phyloP scores from a whole-genome alignment of 2,113 vertebrate genomes.

The Myotis davidii region DNA sequence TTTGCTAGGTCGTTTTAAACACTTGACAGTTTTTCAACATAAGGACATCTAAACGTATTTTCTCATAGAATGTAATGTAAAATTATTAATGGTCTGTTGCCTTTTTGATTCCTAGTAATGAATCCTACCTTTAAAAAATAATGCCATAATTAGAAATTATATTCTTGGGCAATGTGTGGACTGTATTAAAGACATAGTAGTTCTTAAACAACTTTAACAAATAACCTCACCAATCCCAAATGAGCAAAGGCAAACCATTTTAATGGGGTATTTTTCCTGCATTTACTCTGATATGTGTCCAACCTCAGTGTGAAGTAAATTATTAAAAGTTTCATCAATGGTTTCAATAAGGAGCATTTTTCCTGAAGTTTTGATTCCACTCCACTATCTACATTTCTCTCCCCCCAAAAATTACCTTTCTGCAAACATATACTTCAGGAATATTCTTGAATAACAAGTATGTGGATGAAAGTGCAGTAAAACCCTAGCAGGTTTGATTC shows the following conservation, averaged over 20 bases:
- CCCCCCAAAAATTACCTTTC: background rate
- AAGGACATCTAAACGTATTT: background rate
- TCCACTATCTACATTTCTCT: background rate
- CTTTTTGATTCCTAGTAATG: background rate
- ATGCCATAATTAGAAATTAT: background rate
- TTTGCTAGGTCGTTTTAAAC: background rate
- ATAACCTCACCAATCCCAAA: background rate
- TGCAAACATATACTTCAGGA: background rate
- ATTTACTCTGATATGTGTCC: background rate
- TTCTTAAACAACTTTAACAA: background rate
- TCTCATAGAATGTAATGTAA: background rate
- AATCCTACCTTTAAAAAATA: background rate
- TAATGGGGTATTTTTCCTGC: background rate
- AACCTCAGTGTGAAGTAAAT: background rate
- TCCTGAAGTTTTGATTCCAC: background rate
- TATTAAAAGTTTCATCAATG: background rate
- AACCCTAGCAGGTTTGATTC: no score
- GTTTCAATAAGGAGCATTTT: background rate
- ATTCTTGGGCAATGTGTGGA: background rate
- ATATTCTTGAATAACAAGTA: slow-evolving; percentile 9
- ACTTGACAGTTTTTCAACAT: slow-evolving; percentile 5
- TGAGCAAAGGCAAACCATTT: background rate
- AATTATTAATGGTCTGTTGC: background rate
- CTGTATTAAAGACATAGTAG: background rate
- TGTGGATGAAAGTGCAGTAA: no score